Conservation (phyloP, 2,797 vertebrate species). For the Liasis olivaceus region DNA sequence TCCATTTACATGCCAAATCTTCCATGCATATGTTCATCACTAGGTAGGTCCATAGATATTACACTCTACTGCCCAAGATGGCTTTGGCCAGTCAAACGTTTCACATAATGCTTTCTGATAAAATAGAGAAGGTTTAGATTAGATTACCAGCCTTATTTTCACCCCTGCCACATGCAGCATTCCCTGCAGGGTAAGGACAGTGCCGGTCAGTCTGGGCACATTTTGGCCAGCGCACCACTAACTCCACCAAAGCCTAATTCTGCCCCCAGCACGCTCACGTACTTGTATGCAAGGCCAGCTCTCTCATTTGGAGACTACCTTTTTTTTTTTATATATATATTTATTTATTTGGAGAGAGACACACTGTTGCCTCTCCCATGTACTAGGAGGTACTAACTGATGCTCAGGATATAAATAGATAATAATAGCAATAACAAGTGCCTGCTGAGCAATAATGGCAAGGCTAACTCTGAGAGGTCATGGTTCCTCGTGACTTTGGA, state of each 20-base stretch:
- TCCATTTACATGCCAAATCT: background rate
- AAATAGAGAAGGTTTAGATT: background rate
- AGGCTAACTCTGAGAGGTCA: background rate
- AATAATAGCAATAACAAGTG: background rate
- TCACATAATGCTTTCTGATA: background rate
- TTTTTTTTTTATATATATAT: background rate
- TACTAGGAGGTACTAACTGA: background rate
- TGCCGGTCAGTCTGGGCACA: background rate
- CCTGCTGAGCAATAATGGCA: background rate
- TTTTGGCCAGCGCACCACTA: background rate
- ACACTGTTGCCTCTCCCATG: background rate
- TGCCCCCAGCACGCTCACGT: background rate
- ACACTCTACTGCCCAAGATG: background rate
- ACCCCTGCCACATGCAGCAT: background rate
- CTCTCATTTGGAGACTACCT: background rate
- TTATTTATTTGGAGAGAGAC: no score
- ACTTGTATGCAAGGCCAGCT: background rate
- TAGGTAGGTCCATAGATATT: background rate
- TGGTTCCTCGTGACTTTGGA: background rate
- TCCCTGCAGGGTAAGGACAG: background rate
- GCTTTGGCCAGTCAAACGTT: background rate
- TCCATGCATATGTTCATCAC: background rate
- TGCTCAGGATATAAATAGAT: background rate
- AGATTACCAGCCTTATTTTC: background rate
- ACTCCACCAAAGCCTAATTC: background rate